Evolutionary conservation across 2,113 vertebrate genomes (phyloP), one percentile per base, ranked within the genome.

Genomic region (Atherinomorus stipes): DNA sequence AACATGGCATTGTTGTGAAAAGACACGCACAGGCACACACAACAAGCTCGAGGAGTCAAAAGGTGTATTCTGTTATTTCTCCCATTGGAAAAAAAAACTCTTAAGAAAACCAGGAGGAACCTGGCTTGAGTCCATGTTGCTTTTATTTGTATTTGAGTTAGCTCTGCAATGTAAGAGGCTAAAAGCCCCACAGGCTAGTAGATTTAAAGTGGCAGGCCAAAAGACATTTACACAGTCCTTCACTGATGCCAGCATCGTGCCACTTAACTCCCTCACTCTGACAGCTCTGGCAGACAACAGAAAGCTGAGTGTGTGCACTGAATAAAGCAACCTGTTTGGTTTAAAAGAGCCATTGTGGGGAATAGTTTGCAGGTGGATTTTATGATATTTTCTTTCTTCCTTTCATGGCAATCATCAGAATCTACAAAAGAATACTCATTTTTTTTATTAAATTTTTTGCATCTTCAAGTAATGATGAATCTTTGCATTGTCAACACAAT

Each of bases 251-350:
- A 91, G 70, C 51, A 71, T 83, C 77, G 79, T 64, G 89, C 81
- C 90, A 88, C 76, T 78, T 80, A 47, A 89, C 81, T 91, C 84
- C 76, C 60, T 34, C 65, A 77, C 73, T 81, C 77, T 93, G 90
- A 93, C 84, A 90, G 87, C 84, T 88, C 86, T 51, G 70, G 63
- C 79, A 83, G 80, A 58, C 77, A 22, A 71, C 61, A 71, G 75
- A 81, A 53, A 76, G 60, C 34, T 47, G 54, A 15, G 62, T 69
- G 40, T 80, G 88, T 86, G 75, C 54, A 11, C 54, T 54, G 81
- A 87, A 84, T 77, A 62, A 79, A 85, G 72, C 60, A 70, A 59
- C 71, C 74, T 54, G 9, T 34, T 75, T 59, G 77, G 60, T 71
- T 74, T 74, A 51, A 62, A 68, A 34, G 34, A 26, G 31, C 25